Evolutionary conservation across 2,113 vertebrate species (phyloP).

Genomic region (Tonatia bakeri): DNA sequence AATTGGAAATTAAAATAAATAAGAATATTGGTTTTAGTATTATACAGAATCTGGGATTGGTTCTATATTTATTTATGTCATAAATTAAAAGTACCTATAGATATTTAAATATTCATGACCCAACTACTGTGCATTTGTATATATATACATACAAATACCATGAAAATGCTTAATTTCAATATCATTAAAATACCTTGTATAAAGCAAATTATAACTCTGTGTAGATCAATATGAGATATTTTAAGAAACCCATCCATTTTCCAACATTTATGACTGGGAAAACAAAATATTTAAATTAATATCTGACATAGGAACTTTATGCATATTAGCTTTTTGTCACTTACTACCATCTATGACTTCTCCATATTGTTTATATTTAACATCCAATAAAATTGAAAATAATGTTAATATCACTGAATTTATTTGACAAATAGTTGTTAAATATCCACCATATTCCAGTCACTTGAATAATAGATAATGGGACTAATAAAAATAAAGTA

Average conservation of each 20-base stretch:
- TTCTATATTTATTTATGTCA: neutral
- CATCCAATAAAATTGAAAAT: neutral
- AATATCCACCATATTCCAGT: neutral
- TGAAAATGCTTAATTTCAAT: neutral
- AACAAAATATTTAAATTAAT: neutral
- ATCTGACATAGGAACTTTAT: neutral
- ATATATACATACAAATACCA: neutral
- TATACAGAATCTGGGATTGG: neutral
- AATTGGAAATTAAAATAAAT: neutral
- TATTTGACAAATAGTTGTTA: neutral
- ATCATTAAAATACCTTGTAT: neutral
- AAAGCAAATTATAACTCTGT: neutral
- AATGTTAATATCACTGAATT: neutral
- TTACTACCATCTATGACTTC: neutral
- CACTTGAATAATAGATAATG: neutral
- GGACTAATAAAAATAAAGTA: neutral
- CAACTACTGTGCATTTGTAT: neutral
- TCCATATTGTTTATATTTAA: neutral
- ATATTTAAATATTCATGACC: neutral
- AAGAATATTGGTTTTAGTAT: neutral
- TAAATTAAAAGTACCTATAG: neutral
- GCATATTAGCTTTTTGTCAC: neutral
- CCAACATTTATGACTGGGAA: neutral
- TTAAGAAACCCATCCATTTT: neutral
- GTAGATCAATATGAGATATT: neutral